phyloP scores from a whole-genome alignment of 2,113 vertebrate genomes.

The Dryoscopus gambensis region DNA sequence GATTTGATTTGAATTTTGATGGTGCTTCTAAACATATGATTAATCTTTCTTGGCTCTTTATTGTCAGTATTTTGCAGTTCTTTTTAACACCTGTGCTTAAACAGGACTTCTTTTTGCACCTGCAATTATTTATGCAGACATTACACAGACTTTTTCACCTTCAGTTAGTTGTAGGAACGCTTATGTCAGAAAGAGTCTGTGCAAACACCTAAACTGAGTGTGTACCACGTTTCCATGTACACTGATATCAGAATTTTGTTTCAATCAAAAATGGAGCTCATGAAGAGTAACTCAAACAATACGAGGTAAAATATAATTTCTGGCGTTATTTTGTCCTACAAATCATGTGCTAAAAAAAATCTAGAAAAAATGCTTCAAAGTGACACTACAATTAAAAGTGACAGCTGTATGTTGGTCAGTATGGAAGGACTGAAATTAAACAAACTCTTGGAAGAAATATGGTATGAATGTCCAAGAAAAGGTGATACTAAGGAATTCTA shows the following conservation, averaged over 20 bases:
- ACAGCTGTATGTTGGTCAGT: background rate
- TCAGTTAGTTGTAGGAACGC: background rate
- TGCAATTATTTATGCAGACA: background rate
- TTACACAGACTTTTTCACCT: background rate
- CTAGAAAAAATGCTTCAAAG: background rate
- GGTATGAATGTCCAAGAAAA: background rate
- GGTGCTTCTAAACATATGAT: background rate
- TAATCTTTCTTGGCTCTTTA: background rate
- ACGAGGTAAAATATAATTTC: background rate
- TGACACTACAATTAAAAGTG: background rate
- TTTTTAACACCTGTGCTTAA: background rate
- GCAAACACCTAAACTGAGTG: background rate
- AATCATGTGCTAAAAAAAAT: background rate
- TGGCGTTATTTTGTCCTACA: background rate
- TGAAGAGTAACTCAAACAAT: background rate
- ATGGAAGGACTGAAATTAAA: background rate
- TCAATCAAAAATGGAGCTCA: background rate
- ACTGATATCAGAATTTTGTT: background rate
- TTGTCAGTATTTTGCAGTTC: background rate
- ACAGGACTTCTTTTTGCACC: background rate
- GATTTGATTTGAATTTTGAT: background rate
- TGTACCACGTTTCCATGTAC: background rate
- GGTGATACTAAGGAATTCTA: background rate
- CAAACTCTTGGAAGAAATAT: background rate
- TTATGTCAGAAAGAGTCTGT: background rate